Percentiles rank a stretch among this genome's conserved stretches.
Conservation (phyloP, 2,797 vertebrate genomes). For the Phataginus tetradactyla region DNA sequence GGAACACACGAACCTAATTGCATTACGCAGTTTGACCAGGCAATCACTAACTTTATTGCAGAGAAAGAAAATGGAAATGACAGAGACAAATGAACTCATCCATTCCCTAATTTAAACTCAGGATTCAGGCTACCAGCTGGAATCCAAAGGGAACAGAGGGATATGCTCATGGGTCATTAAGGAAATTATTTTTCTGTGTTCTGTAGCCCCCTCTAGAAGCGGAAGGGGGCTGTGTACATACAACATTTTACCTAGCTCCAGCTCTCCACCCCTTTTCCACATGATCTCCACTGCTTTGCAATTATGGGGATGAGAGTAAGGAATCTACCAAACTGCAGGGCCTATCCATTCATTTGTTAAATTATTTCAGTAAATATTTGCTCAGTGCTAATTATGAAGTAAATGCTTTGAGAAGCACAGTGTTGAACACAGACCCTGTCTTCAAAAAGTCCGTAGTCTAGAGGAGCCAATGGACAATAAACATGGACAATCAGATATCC, state of each 20-base stretch:
- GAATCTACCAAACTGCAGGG: neutral
- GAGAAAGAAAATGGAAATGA: conserved; percentile 63
- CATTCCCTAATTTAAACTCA: neutral
- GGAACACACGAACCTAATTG: conserved; percentile 39
- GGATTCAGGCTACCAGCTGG: neutral
- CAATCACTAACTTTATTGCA: conserved; percentile 27
- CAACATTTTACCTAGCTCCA: neutral
- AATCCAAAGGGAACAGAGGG: neutral
- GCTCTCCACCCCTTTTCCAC: accelerated
- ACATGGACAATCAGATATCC: neutral
- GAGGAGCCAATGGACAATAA: neutral
- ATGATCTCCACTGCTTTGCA: neutral
- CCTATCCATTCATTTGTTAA: neutral
- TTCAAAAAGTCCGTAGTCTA: neutral
- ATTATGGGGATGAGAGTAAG: neutral
- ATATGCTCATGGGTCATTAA: accelerated
- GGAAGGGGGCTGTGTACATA: accelerated
- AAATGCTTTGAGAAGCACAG: neutral
- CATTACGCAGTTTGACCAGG: conserved; percentile 64
- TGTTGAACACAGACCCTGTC: neutral
- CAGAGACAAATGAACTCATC: conserved; percentile 56
- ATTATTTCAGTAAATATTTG: neutral
- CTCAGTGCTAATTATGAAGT: neutral
- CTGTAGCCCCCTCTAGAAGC: neutral
- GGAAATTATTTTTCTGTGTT: neutral